These are phyloP conservation scores for Anser cygnoides DNA, from an alignment of 2,113 vertebrate species.

Conservation along the genomic window DNA sequence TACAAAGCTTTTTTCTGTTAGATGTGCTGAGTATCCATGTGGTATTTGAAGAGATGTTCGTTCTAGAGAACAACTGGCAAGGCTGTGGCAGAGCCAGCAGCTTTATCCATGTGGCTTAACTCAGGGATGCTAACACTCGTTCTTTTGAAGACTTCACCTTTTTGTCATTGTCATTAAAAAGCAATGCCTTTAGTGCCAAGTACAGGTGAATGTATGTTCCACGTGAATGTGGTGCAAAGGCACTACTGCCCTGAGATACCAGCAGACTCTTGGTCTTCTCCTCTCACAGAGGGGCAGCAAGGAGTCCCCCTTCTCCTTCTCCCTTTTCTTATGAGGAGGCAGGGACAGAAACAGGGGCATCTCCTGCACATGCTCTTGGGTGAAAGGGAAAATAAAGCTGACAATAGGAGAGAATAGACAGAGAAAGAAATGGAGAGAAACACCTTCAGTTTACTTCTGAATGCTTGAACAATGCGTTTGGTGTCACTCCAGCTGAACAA, in stretches of 20 bases:
- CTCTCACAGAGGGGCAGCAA: not conserved
- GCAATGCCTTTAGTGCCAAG: not conserved
- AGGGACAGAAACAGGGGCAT: not conserved
- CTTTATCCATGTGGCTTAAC: not conserved
- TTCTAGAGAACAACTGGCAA: slow-evolving; percentile 55
- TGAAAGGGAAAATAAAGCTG: not conserved
- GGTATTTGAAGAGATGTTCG: slow-evolving; percentile 12
- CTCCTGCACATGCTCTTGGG: not conserved
- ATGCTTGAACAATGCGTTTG: not conserved
- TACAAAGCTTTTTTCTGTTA: not conserved
- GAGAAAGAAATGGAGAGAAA: not conserved
- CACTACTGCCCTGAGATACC: not conserved
- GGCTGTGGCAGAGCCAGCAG: not conserved
- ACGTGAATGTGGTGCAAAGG: not conserved
- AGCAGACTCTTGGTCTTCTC: not conserved
- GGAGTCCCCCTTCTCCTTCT: not conserved
- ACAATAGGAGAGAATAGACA: not conserved
- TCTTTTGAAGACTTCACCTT: not conserved
- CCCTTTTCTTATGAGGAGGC: not conserved
- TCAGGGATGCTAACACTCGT: not conserved
- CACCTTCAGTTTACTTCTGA: not conserved
- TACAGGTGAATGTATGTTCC: accelerated
- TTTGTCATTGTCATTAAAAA: not conserved
- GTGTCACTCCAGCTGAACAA: not conserved
- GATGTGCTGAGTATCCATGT: not conserved